A percentile compares a stretch with the other conserved stretches of the same genome.
phyloP scores from a whole-genome alignment of 2,113 vertebrate genomes.

The Oncorhynchus tshawytscha region DNA sequence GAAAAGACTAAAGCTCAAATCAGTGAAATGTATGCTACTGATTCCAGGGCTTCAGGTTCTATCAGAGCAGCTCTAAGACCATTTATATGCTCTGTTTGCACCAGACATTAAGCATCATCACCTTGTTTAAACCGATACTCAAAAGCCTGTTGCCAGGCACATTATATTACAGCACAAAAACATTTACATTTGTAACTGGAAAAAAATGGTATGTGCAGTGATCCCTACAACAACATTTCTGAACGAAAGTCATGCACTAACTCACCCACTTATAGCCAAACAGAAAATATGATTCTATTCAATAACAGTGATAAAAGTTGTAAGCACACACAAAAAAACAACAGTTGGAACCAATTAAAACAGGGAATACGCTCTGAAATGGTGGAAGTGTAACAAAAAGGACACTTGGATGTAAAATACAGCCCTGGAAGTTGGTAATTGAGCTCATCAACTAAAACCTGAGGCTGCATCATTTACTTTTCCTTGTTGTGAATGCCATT shows the following conservation, averaged over 20 bases:
- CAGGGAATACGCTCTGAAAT: not conserved
- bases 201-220: not conserved
- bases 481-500: constrained; percentile 16
- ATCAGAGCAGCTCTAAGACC: not conserved
- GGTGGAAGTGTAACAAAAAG: not conserved
- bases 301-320: not conserved
- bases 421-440: not conserved
- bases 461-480: constrained; percentile 6
- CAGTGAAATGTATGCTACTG: not conserved
- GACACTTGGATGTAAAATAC: not conserved
- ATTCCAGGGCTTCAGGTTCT: not conserved
- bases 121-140: not conserved
- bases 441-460: not conserved
- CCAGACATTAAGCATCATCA: not conserved
- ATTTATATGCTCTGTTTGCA: not conserved
- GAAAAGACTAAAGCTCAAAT: not conserved
- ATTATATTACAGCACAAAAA: not conserved
- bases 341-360: not conserved
- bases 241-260: not conserved
- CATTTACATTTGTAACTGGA: not conserved
- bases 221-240: not conserved
- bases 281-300: not conserved
- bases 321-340: not conserved
- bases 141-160: not conserved
- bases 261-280: not conserved